Base-by-base conservation (phyloP, 35 echinoderm and acorn worm species). In the Apostichopus parvimensis region DNA sequence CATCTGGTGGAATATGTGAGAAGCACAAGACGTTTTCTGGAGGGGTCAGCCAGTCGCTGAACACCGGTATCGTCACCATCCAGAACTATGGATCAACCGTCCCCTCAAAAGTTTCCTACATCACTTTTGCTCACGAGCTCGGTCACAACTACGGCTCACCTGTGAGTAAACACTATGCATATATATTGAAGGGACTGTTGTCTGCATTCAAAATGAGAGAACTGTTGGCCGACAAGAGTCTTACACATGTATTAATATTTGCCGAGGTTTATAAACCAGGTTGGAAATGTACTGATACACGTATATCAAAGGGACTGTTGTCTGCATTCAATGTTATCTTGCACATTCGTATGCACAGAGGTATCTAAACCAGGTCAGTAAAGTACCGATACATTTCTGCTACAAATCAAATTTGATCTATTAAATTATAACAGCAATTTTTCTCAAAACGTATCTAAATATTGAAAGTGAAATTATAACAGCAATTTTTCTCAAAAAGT, bases 131-230 rank as follows among this genome's bases (percentile, higher is more conserved):
- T 70, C 97, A 98, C 89, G 97, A 98, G 64, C 79, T 98, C 12
- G 97, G 97, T 56, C 97, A 98, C 82, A 98, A 98, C 93, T 98
- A 96, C 93, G 97, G 97, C 8, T 98, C 97, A 17, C 97, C 97
- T 6, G 97, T 98, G 92, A 98, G 93, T 92, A 10, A 22, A 13
- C 17, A 59, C 17, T 66, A 0, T 20, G 12, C 8, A 61, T 9
- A 61, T 12, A 61, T 61, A 9, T 61, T 8, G 12, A 61, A 61
- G 71, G 71, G 17, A 75, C 71, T 18, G 71, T 75, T 75, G 64
- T 68, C n/a, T 75, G 14, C 6, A 61, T 5, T 61, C 12, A 61
- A 61, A 61, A 61, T 61, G 34, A 45, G 34, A 45, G 34, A 45
- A 45, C 34, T 45, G 34, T 45, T 45, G 34, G 34, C 34, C 6